These are phyloP conservation scores for Myotis pilosus DNA, from an alignment of 2,797 vertebrate species.

Conservation along the genomic window DNA sequence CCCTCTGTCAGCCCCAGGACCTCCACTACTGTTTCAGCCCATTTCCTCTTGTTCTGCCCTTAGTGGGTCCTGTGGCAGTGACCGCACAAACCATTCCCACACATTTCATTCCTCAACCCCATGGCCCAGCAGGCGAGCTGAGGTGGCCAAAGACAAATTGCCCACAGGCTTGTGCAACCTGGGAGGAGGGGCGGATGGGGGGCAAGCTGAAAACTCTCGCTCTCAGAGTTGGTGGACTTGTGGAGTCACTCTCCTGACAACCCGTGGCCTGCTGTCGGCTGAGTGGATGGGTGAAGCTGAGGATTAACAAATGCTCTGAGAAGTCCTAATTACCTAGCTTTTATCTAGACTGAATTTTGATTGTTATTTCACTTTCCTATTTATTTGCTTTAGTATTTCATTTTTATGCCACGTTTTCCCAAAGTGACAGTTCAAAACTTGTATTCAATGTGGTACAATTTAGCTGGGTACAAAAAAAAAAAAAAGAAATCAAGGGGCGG, in stretches of 20 bases:
- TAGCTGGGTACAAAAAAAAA: neutral
- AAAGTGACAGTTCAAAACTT: neutral
- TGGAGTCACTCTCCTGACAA: accelerated
- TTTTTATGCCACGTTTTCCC: neutral
- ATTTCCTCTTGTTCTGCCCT: slow-evolving; percentile 28
- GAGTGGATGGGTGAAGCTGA: neutral
- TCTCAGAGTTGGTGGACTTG: neutral
- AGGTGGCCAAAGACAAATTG: neutral
- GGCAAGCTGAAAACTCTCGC: neutral
- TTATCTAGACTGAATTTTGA: neutral
- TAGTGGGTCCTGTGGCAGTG: slow-evolving; percentile 6
- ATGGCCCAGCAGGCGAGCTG: neutral
- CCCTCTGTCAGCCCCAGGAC: neutral
- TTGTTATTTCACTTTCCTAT: neutral
- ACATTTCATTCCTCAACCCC: neutral
- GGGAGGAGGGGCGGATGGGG: neutral
- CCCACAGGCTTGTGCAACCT: neutral
- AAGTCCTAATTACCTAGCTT: neutral
- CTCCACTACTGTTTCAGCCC: neutral
- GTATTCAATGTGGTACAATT: neutral
- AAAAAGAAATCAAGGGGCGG: slow-evolving; percentile 3
- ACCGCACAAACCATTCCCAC: neutral
- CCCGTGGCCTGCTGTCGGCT: too few species aligned
- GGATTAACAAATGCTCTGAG: neutral
- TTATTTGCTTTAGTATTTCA: slow-evolving; percentile 24